A percentile compares a stretch with the other conserved stretches of the same genome.
Conservation (phyloP, 2,888 invertebrate genomes). For the Hofmannophila pseudospretella region DNA sequence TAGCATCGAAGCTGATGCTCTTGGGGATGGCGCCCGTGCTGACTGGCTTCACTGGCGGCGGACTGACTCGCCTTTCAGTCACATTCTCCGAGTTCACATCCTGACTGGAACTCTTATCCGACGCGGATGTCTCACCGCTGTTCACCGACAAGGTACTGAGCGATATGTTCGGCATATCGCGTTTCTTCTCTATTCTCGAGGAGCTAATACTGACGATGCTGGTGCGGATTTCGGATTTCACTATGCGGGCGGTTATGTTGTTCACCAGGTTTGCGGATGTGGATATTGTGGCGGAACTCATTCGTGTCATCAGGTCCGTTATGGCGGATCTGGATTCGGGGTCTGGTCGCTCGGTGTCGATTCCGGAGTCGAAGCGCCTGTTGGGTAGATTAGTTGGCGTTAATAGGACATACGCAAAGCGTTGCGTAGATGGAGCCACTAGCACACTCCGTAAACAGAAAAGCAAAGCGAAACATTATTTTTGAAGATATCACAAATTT, state of each 20-base stretch:
- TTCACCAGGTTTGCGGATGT: conserved; percentile 53
- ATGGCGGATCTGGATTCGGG: conserved; percentile 50
- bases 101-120: conserved; percentile 69
- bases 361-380: conserved; percentile 34
- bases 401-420: too few species aligned
- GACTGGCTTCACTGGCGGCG: conserved; percentile 55
- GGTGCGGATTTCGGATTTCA: conserved; percentile 61
- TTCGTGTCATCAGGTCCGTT: conserved; percentile 61
- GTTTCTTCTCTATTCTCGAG: conserved; percentile 59
- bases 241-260: conserved; percentile 53
- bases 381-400: too few species aligned
- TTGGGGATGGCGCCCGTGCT: conserved; percentile 93
- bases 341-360: conserved; percentile 51
- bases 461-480: too few species aligned
- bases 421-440: too few species aligned
- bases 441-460: too few species aligned
- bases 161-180: conserved; percentile 52
- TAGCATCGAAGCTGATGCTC: conserved; percentile 94
- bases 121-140: conserved; percentile 59
- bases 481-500: too few species aligned
- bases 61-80: conserved; percentile 60
- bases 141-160: conserved; percentile 66
- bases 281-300: conserved; percentile 62
- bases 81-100: conserved; percentile 69
- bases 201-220: conserved; percentile 66